phyloP scores from a whole-genome alignment of 2,888 invertebrate genomes.

The Synergus itoensis region DNA sequence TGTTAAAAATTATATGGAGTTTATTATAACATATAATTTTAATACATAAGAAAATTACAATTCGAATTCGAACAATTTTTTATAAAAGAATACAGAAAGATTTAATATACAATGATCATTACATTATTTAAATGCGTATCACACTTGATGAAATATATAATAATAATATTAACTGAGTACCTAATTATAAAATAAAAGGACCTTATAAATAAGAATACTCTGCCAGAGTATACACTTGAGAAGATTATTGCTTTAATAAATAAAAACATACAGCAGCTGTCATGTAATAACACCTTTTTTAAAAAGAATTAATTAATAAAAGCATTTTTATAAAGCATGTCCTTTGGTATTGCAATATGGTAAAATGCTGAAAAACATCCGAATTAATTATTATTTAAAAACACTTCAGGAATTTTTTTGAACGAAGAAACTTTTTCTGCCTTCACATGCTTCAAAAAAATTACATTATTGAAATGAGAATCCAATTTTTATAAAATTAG shows the following conservation, averaged over 20 bases:
- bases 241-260: not conserved
- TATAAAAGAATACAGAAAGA: not conserved
- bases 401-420: not conserved
- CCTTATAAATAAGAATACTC: not conserved
- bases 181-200: not conserved
- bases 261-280: not conserved
- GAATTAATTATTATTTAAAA: slow-evolving; percentile 2
- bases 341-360: slow-evolving; percentile 19
- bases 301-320: not conserved
- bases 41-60: not conserved
- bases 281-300: not conserved
- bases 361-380: slow-evolving; percentile 6
- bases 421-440: not conserved
- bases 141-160: not conserved
- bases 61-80: not conserved
- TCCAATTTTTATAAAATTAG: not conserved
- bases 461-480: not conserved
- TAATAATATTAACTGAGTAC: not conserved
- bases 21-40: not conserved
- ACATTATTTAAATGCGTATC: not conserved
- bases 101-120: not conserved
- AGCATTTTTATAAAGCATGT: not conserved
- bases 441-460: not conserved
- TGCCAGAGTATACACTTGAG: not conserved
- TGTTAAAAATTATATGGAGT: not conserved